A percentile compares a stretch with the other conserved stretches of the same genome.
These are phyloP conservation scores for Sarcoramphus papa DNA, from an alignment of 2,797 vertebrate species.

Conservation along the genomic window DNA sequence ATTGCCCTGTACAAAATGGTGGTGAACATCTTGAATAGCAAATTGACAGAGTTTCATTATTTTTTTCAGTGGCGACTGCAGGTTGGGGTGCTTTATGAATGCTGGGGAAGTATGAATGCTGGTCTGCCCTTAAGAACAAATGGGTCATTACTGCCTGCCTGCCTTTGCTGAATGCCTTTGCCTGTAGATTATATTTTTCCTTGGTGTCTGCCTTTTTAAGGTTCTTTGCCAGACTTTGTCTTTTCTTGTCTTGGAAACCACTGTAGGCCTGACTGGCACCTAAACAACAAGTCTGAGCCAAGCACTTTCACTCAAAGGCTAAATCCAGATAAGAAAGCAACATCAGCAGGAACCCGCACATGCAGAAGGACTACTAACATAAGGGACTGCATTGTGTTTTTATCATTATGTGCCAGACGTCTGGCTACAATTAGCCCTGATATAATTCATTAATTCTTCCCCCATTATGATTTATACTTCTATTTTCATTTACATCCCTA, in stretches of 20 bases:
- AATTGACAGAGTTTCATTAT: not conserved
- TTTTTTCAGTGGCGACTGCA: not conserved
- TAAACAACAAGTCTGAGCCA: not conserved
- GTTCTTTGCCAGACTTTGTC: not conserved
- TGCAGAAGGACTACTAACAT: not conserved
- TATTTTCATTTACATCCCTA: not conserved
- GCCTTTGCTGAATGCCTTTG: not conserved
- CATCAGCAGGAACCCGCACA: accelerated
- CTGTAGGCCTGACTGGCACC: not conserved
- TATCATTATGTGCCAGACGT: not conserved
- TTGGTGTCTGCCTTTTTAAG: not conserved
- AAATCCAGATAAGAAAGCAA: not conserved
- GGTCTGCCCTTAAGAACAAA: not conserved
- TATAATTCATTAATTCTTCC: not conserved
- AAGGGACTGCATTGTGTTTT: not conserved
- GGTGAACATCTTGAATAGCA: not conserved
- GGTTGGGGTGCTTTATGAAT: not conserved
- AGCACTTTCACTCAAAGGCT: not conserved
- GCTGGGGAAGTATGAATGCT: not conserved
- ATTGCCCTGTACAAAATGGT: not conserved
- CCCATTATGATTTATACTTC: not conserved
- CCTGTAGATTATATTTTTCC: not conserved
- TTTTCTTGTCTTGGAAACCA: not conserved
- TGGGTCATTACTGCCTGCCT: accelerated
- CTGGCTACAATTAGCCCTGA: not conserved